Evolutionary conservation across 2,888 invertebrate species (phyloP), one percentile per base, ranked within the genome.

Genomic region (Dioctria rufipes): DNA sequence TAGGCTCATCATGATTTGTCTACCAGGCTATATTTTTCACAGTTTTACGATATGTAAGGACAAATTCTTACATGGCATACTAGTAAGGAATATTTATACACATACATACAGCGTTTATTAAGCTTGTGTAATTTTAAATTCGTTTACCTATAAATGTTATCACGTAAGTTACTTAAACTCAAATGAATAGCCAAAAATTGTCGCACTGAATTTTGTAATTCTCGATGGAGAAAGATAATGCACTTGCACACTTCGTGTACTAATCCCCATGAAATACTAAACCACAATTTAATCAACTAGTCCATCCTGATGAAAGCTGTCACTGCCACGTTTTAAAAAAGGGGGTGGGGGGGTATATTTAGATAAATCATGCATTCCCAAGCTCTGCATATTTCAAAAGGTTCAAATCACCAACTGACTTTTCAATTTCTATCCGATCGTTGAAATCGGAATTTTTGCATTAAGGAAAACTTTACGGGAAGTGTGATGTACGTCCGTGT

Each of bases 361-460:
- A 54, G 4, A 54, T 54, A 54, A 54, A 54, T 54, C 54, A 54
- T 54, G 54, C 54, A 54, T 54, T 54, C 54, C 2, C 54, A n/a
- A 54, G 54, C 11, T 54, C 54, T 54, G 54, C 54, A 54, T 54
- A 54, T 54, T 54, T 54, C 54, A 54, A 5, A 54, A 11, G 54
- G 9, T 54, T 11, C 54, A n/a, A 54, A 54, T 54, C 54, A 54
- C 54, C 54, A 4, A 54, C 11, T 54, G 54, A 54, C 54, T 54
- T 54, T 54, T 54, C 54, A 8, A 54, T 54, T n/a, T n/a, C 54
- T 25, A 54, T n/a, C 54, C 54, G n/a, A 54, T 11, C 54, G 54
- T 54, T 54, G 11, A n/a, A 11, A 54, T 54, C 54, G 54, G 54
- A 54, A 54, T 54, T 54, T 54, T 54, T 54, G 54, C 54, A 54